phyloP scores from a whole-genome alignment of 2,888 invertebrate genomes.

The Anthrax anthrax region DNA sequence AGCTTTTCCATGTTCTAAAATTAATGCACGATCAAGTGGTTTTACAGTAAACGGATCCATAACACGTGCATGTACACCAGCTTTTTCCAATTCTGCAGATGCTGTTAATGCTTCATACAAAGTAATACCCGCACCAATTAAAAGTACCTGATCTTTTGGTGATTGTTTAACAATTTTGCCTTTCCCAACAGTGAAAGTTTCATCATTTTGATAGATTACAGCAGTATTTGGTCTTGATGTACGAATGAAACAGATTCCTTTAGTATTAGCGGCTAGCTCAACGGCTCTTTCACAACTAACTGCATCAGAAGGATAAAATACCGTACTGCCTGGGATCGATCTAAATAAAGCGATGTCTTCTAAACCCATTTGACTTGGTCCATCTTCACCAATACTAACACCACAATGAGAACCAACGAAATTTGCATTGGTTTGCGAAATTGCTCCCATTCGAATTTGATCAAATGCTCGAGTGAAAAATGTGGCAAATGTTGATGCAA shows the following conservation, averaged over 20 bases:
- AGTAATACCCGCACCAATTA: slow-evolving; percentile 91
- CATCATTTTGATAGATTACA: slow-evolving; percentile 74
- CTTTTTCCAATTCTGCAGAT: slow-evolving; percentile 53
- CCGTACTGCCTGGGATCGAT: slow-evolving; percentile 64
- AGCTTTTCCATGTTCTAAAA: slow-evolving; percentile 61
- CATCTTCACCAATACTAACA: slow-evolving; percentile 96
- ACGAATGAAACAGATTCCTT: slow-evolving; percentile 90
- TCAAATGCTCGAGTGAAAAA: slow-evolving; percentile 96
- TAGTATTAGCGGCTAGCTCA: slow-evolving; percentile 89
- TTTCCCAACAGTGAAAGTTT: slow-evolving; percentile 64
- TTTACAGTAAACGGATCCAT: slow-evolving; percentile 94
- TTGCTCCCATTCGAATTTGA: slow-evolving; percentile 99
- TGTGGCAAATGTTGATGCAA: slow-evolving; percentile 94
- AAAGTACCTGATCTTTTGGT: slow-evolving; percentile 60
- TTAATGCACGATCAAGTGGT: slow-evolving; percentile 71
- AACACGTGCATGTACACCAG: slow-evolving; percentile 64
- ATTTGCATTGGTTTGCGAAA: slow-evolving; percentile 95
- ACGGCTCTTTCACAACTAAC: slow-evolving; percentile 89
- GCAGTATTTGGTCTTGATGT: slow-evolving; percentile 85
- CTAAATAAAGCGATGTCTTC: slow-evolving; percentile 96
- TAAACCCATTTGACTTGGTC: slow-evolving; percentile 99
- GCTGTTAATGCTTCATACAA: slow-evolving; percentile 81
- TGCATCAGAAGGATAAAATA: slow-evolving; percentile 80
- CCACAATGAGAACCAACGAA: slow-evolving; percentile 96
- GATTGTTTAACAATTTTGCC: slow-evolving; percentile 67